Evolutionary conservation across 1,140 invertebrate genomes (phyloP).

Genomic region (Heliconius eleuchia): DNA sequence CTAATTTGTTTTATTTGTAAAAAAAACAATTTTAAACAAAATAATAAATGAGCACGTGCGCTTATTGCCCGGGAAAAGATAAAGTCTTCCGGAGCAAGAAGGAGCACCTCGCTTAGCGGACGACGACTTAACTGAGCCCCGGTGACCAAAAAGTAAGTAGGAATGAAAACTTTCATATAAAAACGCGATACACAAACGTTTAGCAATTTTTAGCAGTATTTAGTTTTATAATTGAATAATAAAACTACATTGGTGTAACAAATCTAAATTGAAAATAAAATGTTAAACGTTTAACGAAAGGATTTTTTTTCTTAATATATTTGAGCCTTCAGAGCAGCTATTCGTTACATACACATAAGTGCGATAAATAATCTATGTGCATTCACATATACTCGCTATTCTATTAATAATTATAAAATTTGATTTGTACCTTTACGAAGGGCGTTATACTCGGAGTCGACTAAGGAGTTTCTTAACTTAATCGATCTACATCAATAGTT

Average conservation of each 20-base stretch:
- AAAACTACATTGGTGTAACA: background rate
- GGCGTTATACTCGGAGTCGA: conserved; percentile 36
- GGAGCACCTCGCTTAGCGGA: conserved; percentile 52
- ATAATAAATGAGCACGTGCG: conserved; percentile 73
- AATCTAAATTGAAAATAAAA: background rate
- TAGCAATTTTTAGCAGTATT: background rate
- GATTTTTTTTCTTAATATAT: conserved; percentile 24
- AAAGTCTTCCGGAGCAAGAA: conserved; percentile 78
- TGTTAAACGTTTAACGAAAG: background rate
- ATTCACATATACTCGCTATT: conserved; percentile 55
- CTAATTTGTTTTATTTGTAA: conserved; percentile 79
- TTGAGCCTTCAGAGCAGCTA: conserved; percentile 36
- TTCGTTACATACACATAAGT: conserved; percentile 45
- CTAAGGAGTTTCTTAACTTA: conserved; percentile 33
- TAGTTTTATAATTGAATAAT: background rate
- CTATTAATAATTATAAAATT: conserved; percentile 58
- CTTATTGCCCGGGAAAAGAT: conserved; percentile 79
- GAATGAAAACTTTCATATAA: background rate
- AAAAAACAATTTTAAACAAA: conserved; percentile 71
- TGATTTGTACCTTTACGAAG: conserved; percentile 68
- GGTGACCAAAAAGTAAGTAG: background rate
- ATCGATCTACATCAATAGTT: conserved; percentile 12
- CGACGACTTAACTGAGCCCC: conserved; percentile 29
- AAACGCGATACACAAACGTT: background rate
- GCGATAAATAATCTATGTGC: conserved; percentile 71